Evolutionary conservation across 2,797 vertebrate genomes (phyloP).

Genomic region (Poeciliopsis gracilis): DNA sequence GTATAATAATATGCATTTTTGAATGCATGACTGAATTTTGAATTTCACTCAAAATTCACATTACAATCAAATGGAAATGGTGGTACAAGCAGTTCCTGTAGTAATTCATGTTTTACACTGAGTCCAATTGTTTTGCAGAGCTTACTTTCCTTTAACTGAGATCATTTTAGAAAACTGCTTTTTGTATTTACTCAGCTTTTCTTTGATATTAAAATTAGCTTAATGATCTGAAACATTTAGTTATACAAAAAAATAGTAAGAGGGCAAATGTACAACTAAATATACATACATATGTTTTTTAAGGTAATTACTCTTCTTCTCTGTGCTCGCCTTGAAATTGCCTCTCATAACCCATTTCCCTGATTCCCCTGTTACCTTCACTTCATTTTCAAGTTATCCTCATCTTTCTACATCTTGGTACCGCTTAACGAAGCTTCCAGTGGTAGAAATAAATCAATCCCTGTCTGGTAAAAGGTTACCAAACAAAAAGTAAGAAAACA

Average conservation of each 20-base stretch:
- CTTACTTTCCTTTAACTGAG: background rate
- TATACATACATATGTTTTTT: conserved; percentile 1
- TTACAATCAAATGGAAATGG: no score
- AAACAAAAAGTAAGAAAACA: conserved; percentile 59
- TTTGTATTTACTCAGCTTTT: background rate
- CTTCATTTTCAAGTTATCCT: conserved; percentile 65
- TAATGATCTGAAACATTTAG: background rate
- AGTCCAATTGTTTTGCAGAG: background rate
- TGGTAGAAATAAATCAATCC: conserved; percentile 53
- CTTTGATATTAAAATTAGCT: background rate
- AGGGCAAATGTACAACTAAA: conserved; percentile 2
- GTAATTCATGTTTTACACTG: background rate
- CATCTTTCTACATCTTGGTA: conserved; percentile 39
- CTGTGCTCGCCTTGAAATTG: conserved; percentile 47
- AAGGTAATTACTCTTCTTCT: conserved; percentile 48
- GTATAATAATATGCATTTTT: no score
- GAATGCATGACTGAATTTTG: no score
- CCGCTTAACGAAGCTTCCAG: conserved; percentile 47
- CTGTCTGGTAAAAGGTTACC: conserved; percentile 69
- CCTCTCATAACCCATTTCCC: conserved; percentile 62
- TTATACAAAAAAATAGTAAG: background rate
- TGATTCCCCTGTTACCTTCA: conserved; percentile 61
- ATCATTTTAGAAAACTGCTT: background rate
- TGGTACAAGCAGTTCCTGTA: background rate
- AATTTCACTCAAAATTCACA: no score